Percentiles rank a stretch among this genome's conserved stretches.
These are phyloP conservation scores for Austrolebias charrua DNA, from an alignment of 2,797 vertebrate species.

Conservation along the genomic window DNA sequence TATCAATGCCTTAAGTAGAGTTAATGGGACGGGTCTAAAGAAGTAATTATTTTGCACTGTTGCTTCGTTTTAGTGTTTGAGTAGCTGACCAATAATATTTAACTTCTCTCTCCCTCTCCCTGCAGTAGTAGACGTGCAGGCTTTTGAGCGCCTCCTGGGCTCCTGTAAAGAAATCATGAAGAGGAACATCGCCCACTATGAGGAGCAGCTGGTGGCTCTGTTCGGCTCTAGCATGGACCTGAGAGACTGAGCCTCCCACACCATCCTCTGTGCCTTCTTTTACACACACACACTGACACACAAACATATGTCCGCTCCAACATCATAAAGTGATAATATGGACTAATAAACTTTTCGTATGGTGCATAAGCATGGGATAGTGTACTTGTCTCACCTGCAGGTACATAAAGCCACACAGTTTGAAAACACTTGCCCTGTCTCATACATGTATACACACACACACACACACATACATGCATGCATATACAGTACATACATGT, in stretches of 20 bases:
- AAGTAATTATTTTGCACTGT: not conserved
- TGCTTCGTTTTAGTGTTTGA: not conserved
- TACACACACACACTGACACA: constrained; percentile 45
- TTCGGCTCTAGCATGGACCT: constrained; percentile 99
- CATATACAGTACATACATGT: constrained; percentile 18
- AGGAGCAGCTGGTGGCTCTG: constrained; percentile 97
- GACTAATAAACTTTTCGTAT: constrained; percentile 59
- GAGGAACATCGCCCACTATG: constrained; percentile 97
- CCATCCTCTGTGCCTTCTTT: constrained; percentile 81
- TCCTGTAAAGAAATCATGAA: constrained; percentile 99
- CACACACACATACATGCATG: no score
- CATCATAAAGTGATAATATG: constrained; percentile 46
- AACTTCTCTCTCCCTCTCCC: not conserved
- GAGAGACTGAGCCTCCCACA: constrained; percentile 82
- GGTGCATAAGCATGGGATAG: constrained; percentile 44
- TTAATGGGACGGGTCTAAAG: not conserved
- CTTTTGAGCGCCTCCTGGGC: constrained; percentile 96
- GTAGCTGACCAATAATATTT: not conserved
- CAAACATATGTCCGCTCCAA: constrained; percentile 39
- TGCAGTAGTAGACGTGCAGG: constrained; percentile 96
- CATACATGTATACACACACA: not conserved
- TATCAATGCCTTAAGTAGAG: not conserved
- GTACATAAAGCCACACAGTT: constrained; percentile 34
- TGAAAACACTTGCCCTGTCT: constrained; percentile 23
- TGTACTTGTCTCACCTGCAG: constrained; percentile 39